Evolutionary conservation across 2,113 vertebrate genomes (phyloP).

Genomic region (Cyphomyrus discorhynchus): DNA sequence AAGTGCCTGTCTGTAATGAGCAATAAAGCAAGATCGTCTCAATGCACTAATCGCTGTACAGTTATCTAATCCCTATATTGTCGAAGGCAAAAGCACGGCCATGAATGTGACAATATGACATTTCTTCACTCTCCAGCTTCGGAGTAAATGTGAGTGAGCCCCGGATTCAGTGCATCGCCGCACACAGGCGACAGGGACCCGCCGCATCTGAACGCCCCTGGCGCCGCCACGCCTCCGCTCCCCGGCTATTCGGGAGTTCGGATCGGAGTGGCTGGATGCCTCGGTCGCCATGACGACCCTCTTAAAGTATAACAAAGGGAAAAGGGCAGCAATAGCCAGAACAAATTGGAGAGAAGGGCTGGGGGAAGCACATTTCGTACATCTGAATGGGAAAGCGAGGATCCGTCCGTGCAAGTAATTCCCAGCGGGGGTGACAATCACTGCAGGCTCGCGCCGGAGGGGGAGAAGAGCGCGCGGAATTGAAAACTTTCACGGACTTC

Average conservation of each 20-base stretch:
- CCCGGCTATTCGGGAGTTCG: conserved; percentile 32
- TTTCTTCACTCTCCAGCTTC: neutral
- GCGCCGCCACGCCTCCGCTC: conserved; percentile 28
- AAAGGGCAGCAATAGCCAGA: conserved; percentile 16
- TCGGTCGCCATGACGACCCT: conserved; percentile 46
- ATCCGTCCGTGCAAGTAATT: conserved; percentile 16
- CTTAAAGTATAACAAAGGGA: conserved; percentile 44
- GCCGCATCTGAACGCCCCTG: neutral
- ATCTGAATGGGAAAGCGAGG: neutral
- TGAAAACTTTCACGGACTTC: conserved; percentile 35
- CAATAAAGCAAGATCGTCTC: neutral
- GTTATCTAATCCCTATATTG: neutral
- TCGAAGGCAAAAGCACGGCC: neutral
- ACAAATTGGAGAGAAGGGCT: conserved; percentile 30
- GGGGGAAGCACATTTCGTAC: neutral
- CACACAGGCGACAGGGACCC: neutral
- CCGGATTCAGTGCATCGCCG: neutral
- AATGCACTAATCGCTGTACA: neutral
- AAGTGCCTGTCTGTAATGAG: neutral
- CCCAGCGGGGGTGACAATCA: conserved; percentile 10
- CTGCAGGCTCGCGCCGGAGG: neutral
- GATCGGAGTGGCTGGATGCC: conserved; percentile 36
- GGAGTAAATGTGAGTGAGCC: neutral
- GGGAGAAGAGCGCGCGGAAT: conserved; percentile 38
- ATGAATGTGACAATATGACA: neutral